Conservation (phyloP, 2,888 invertebrate genomes). For the Drosophila differens region DNA sequence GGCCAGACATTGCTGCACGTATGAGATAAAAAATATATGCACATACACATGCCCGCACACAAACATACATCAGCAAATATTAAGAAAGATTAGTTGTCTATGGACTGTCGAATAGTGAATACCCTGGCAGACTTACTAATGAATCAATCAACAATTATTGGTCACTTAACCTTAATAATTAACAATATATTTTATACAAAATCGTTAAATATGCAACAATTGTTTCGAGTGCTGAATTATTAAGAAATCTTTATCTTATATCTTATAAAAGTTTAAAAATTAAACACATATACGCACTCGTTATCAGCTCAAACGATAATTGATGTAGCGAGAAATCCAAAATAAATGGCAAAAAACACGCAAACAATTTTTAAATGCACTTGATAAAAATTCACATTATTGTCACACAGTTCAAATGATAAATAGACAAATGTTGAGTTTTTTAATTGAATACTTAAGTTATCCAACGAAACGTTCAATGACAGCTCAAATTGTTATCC, state of each 20-base stretch:
- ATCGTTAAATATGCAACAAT: background rate
- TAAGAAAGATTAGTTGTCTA: background rate
- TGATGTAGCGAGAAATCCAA: background rate
- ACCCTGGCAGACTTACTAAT: constrained; percentile 1
- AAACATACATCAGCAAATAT: constrained; percentile 5
- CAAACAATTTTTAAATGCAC: background rate
- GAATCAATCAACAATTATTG: background rate
- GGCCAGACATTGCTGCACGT: constrained; percentile 71
- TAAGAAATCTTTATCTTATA: background rate
- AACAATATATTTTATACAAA: background rate
- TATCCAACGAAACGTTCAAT: background rate
- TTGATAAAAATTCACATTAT: background rate
- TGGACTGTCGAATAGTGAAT: background rate
- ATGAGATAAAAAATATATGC: constrained; percentile 69
- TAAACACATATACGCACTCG: no score
- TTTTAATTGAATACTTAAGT: background rate
- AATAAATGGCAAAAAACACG: background rate
- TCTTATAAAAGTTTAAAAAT: background rate
- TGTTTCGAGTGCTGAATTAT: background rate
- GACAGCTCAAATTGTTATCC: background rate
- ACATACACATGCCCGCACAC: constrained; percentile 25
- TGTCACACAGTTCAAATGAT: background rate
- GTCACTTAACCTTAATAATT: background rate
- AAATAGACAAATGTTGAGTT: background rate
- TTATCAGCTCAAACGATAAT: background rate